A percentile compares a stretch with the other conserved stretches of the same genome.
These are phyloP conservation scores for Sebastes fasciatus DNA, from an alignment of 2,113 vertebrate species.

Conservation along the genomic window DNA sequence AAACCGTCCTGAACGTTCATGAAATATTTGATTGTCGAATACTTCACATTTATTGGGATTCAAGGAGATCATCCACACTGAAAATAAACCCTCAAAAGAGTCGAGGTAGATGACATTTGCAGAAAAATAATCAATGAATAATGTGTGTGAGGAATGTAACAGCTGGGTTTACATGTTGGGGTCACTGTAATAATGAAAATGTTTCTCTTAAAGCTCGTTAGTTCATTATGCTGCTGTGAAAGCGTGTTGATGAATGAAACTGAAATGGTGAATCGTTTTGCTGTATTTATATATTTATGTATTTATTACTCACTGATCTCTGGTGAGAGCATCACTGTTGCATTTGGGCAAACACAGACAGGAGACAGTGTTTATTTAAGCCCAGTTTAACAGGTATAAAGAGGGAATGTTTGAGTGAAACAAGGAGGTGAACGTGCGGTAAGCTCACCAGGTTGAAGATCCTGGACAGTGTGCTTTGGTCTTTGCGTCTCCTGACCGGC, in stretches of 20 bases:
- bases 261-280: conserved; percentile 2
- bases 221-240: conserved; percentile 48
- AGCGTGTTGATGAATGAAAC: conserved; percentile 18
- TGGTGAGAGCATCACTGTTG: conserved; percentile 73
- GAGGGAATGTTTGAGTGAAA: not conserved
- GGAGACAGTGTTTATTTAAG: conserved; percentile 30
- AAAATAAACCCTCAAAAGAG: conserved; percentile 4
- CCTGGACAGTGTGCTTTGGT: conserved; percentile 85
- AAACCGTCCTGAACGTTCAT: conserved; percentile 10
- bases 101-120: conserved; percentile 27
- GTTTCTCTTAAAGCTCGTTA: conserved; percentile 40
- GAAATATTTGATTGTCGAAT: conserved; percentile 63
- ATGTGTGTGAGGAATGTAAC: not conserved
- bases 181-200: conserved; percentile 27
- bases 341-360: conserved; percentile 68
- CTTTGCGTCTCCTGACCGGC: conserved; percentile 81
- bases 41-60: conserved; percentile 43
- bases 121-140: conserved; percentile 6
- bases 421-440: not conserved
- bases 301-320: conserved; percentile 74
- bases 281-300: conserved; percentile 10
- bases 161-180: conserved; percentile 8
- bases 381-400: conserved; percentile 1
- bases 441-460: conserved; percentile 86
- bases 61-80: conserved; percentile 13